Evolutionary conservation across 2,888 invertebrate species (phyloP).

Genomic region (Dichetophora obliterata): DNA sequence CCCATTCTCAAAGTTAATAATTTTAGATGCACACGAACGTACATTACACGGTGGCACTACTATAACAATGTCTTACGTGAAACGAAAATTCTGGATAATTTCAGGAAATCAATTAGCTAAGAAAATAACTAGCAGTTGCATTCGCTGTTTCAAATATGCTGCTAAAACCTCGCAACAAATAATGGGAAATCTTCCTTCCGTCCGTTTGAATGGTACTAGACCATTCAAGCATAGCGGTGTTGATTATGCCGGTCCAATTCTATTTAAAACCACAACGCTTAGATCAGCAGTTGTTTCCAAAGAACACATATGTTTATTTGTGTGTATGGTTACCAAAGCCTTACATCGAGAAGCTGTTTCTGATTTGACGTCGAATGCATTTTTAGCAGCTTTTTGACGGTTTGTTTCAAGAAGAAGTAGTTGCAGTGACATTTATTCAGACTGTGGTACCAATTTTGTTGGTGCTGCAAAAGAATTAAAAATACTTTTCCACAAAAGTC

Average conservation of each 20-base stretch:
- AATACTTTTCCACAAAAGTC: too few species aligned
- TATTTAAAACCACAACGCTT: conserved; percentile 41
- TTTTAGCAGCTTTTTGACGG: conserved; percentile 45
- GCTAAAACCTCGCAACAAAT: conserved; percentile 36
- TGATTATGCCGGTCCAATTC: conserved; percentile 47
- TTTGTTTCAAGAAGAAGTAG: conserved; percentile 42
- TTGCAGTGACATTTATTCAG: conserved; percentile 39
- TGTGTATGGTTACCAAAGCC: conserved; percentile 45
- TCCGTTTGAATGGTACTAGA: conserved; percentile 32
- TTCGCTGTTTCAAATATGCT: conserved; percentile 36
- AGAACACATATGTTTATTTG: conserved; percentile 46
- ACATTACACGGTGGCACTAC: background rate
- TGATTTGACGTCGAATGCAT: conserved; percentile 44
- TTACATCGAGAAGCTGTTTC: conserved; percentile 48
- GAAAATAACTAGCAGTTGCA: conserved; percentile 20
- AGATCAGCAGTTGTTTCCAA: conserved; percentile 38
- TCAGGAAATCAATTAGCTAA: too few species aligned
- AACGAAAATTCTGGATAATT: conserved; percentile 35
- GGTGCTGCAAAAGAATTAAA: conserved; percentile 37
- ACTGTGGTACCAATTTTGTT: conserved; percentile 45
- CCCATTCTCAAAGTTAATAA: too few species aligned
- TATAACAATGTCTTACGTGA: background rate
- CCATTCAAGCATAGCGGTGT: conserved; percentile 47
- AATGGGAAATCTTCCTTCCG: conserved; percentile 47
- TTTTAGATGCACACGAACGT: conserved; percentile 17